Percentiles rank a stretch among this genome's conserved stretches.
Evolutionary conservation across 2,113 vertebrate species (phyloP).

Genomic region (Echinops telfairi): DNA sequence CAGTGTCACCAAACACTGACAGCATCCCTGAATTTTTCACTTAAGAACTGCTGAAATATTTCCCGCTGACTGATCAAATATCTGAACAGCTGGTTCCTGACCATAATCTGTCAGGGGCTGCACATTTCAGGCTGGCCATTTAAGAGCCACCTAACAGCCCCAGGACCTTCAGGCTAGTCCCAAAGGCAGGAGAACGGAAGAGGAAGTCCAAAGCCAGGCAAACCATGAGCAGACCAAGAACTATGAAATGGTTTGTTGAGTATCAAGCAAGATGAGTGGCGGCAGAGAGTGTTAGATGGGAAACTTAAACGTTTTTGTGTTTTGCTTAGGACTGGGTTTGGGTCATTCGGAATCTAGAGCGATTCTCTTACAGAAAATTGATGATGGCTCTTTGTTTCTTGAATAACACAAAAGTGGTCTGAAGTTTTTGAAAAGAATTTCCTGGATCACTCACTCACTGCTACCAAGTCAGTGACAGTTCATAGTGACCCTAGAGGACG

Average conservation of each 20-base stretch:
- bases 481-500: too few relatives aligned
- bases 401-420: background rate
- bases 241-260: background rate
- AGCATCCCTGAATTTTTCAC: conserved; percentile 73
- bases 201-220: background rate
- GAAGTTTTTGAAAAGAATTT: background rate
- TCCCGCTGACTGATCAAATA: conserved; percentile 73
- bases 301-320: background rate
- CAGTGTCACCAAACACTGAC: conserved; percentile 72
- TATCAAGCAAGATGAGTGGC: background rate
- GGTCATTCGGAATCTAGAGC: background rate
- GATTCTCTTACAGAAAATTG: background rate
- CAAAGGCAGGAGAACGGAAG: conserved; percentile 25
- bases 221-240: background rate
- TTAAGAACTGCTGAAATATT: conserved; percentile 65
- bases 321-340: background rate
- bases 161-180: background rate
- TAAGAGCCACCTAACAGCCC: conserved; percentile 45
- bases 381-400: background rate
- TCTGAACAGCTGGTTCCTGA: conserved; percentile 75
- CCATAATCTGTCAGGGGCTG: conserved; percentile 70
- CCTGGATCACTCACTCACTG: background rate
- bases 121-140: conserved; percentile 61
- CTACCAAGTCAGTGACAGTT: too few relatives aligned
- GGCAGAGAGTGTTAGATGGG: background rate